Base-by-base conservation (phyloP, 2,888 invertebrate genomes). In the Sussaba pulchella region DNA sequence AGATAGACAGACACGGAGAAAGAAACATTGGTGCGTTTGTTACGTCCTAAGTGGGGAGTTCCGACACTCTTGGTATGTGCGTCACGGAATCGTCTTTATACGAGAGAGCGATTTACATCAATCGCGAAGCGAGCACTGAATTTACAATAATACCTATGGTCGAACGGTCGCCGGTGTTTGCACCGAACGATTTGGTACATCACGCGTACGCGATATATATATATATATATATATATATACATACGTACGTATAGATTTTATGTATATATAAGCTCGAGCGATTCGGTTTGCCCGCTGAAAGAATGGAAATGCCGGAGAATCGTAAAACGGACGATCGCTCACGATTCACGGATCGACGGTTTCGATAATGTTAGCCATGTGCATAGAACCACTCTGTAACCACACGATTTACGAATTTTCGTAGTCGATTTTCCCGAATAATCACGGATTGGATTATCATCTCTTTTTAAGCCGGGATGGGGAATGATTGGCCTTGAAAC, bases 21-120 rank as follows among this genome's bases (percentile, higher is more conserved):
- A 31, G 31, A 31, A 21, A 41, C 24, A 36, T 59, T 66, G 45
- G 47, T 66, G 36, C 26, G 54, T 73, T 39, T 61, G 67, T 61
- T 64, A 21, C 47, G 41, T 74, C 26, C 39, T 43, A 52, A 67
- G 67, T 52, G 43, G 39, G 54, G 79, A 41, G 72, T 70, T 63
- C 54, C 36, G 50, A 73, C 71, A 79, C 78, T 82, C 63, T n/a
- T 43, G 31, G 83, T 78, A 84, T 77, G 75, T 78, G 77, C 81
- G 66, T 84, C 83, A 84, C 82, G 83, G 45, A 82, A 71, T 78
- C 77, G 75, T 72, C 78, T 78, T 73, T 82, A 79, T 82, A 80
- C 70, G 70, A 54, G 73, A 75, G 78, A 80, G 75, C 82, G 83
- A 84, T 84, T 84, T 82, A 82, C 83, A 84, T 84, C 82, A 72